A percentile compares a stretch with the other conserved stretches of the same genome.
Conservation (phyloP, 2,113 vertebrate species). For the Lota lota region DNA sequence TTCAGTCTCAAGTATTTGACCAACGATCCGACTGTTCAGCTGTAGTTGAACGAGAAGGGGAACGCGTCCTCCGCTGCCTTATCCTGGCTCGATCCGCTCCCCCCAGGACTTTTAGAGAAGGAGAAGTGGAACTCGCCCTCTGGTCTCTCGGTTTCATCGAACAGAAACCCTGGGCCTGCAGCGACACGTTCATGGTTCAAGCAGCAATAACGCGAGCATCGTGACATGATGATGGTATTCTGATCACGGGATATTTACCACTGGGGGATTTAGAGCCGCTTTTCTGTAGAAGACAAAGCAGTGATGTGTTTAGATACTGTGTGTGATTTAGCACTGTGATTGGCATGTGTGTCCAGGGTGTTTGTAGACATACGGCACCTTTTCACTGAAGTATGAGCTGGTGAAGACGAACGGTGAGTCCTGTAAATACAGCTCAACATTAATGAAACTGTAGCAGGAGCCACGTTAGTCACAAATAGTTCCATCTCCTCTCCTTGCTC, state of each 20-base stretch:
- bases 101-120: conserved; percentile 55
- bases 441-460: not conserved
- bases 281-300: conserved; percentile 52
- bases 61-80: conserved; percentile 40
- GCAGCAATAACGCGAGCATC: not conserved
- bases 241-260: conserved; percentile 34
- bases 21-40: not conserved
- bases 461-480: not conserved
- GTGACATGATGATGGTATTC: not conserved
- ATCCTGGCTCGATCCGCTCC: conserved; percentile 27
- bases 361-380: conserved; percentile 49
- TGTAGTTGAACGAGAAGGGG: conserved; percentile 73
- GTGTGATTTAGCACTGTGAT: not conserved
- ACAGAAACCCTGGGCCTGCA: conserved; percentile 63
- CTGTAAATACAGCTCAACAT: conserved; percentile 47
- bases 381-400: conserved; percentile 63
- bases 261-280: conserved; percentile 54
- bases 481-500: not conserved
- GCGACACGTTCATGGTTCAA: conserved; percentile 5
- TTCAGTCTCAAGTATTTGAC: no score
- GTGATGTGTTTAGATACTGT: not conserved
- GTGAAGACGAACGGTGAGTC: conserved; percentile 65
- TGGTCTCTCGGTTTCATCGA: conserved; percentile 57
- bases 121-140: conserved; percentile 68
- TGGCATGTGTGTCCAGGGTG: not conserved